Conservation (phyloP, 2,797 vertebrate species). For the Cephalopachus bancanus region DNA sequence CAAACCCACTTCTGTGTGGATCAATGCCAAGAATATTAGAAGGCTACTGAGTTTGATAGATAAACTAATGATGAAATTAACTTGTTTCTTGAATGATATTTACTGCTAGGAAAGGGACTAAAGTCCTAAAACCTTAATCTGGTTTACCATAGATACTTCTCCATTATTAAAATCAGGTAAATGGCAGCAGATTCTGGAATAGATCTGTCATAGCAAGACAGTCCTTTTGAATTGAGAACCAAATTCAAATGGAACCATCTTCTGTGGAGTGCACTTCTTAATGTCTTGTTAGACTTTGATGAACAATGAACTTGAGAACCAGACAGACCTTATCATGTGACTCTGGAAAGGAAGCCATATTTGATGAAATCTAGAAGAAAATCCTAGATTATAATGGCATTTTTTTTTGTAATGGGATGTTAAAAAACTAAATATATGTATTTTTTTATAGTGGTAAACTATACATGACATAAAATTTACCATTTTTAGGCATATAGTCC, state of each 20-base stretch:
- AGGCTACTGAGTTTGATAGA: constrained; percentile 57
- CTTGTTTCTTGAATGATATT: constrained; percentile 51
- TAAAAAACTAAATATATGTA: background rate
- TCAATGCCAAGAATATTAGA: constrained; percentile 52
- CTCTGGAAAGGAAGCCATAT: constrained; percentile 42
- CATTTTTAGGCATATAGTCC: background rate
- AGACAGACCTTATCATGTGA: background rate
- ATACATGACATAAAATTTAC: background rate
- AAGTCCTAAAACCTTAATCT: background rate
- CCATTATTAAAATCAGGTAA: constrained; percentile 51
- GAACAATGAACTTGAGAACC: background rate
- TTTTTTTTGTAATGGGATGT: background rate
- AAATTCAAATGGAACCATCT: background rate
- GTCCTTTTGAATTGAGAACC: background rate
- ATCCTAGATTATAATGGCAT: background rate
- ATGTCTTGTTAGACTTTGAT: background rate
- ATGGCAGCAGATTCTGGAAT: constrained; percentile 61
- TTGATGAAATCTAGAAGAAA: constrained; percentile 65
- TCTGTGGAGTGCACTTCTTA: background rate
- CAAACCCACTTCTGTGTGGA: constrained; percentile 60
- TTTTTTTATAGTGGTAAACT: background rate
- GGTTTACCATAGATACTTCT: background rate
- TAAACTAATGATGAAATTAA: constrained; percentile 65
- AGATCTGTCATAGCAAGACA: background rate
- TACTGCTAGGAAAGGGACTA: constrained; percentile 31